Evolutionary conservation across 2,888 invertebrate genomes (phyloP), one percentile per base, ranked within the genome.

Genomic region (Dioctria rufipes): DNA sequence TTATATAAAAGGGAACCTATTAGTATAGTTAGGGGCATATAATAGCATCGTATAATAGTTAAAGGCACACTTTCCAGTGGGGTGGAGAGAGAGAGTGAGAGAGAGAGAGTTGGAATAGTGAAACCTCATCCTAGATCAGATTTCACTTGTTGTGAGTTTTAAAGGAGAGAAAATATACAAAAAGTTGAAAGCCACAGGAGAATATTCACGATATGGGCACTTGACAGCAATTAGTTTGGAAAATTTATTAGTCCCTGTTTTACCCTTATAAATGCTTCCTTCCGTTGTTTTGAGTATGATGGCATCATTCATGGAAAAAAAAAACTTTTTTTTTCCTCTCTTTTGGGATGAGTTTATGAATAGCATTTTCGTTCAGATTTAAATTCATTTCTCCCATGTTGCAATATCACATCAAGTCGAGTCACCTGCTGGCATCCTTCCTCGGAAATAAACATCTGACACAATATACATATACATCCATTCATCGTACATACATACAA

Each of bases 171-270:
- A 25, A 25, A 25, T 25, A 25, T 25, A 25, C 25, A 25, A 25
- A 25, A 25, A 25, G 25, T 25, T 0, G 25, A 25, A 25, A 25
- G 25, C 25, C 25, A 25, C 25, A 25, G 61, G 61, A 5, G 61
- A 3, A 11, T 6, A 13, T 61, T 61, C n/a, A 13, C 61, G 61
- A 8, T 8, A 61, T 13, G 61, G 61, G 61, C 25, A 4, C 61
- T 25, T 61, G 61, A 61, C 61, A 61, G 61, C 61, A 61, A 61
- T 61, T 61, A 61, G 61, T 13, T 25, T 8, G 25, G 13, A 25
- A 5, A 4, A 61, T 61, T 61, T 61, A 61, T 61, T 61, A 13
- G 25, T 25, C n/a, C 66, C 13, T n/a, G 66, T 37, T 42, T 66
- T 13, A 51, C 61, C 61, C 13, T 61, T 61, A 25, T 25, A 61